Evolutionary conservation across 1,140 invertebrate species (phyloP), one percentile per base, ranked within the genome.

Genomic region (Chelonus insularis): DNA sequence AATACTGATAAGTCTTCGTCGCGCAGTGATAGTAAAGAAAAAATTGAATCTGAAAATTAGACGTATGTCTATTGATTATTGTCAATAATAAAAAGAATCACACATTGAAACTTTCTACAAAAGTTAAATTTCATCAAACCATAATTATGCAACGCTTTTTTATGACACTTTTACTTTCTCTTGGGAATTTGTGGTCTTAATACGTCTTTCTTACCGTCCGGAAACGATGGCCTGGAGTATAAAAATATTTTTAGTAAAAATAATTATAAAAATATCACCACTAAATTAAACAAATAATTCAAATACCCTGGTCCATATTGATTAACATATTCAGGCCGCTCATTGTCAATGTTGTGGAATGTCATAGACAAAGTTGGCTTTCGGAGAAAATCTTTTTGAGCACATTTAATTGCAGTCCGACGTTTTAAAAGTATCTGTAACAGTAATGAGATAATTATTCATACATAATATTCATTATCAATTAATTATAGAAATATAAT

Each of bases 21-120:
- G 47, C 70, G 69, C 43, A 77, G 71, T 52, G 78, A 80, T n/a
- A 79, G 71, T 9, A 80, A 75, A 37, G 76, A 80, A 41, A 76
- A 77, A 60, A 62, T 64, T 11, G 75, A 78, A 47, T 76, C 67
- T 20, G 74, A 77, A 50, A 77, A 64, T 58, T 78, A 60, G 58
- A 52, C 9, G 34, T 58, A 23, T 23, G n/a, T 47, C 18, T 51
- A 3, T 64, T 23, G 11, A 23, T 23, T n/a, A 48, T 23, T 12
- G 21, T 37, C 2, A 12, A 6, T 37, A 9, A 12, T 37, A n/a
- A n/a, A n/a, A n/a, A n/a, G n/a, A n/a, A n/a, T n/a, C n/a, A n/a
- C n/a, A n/a, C n/a, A n/a, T n/a, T n/a, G n/a, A n/a, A n/a, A n/a
- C n/a, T n/a, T n/a, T n/a, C n/a, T n/a, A n/a, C n/a, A n/a, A n/a